A percentile compares a stretch with the other conserved stretches of the same genome.
phyloP scores from a whole-genome alignment of 1,140 invertebrate species.

The Orchestia grillus region DNA sequence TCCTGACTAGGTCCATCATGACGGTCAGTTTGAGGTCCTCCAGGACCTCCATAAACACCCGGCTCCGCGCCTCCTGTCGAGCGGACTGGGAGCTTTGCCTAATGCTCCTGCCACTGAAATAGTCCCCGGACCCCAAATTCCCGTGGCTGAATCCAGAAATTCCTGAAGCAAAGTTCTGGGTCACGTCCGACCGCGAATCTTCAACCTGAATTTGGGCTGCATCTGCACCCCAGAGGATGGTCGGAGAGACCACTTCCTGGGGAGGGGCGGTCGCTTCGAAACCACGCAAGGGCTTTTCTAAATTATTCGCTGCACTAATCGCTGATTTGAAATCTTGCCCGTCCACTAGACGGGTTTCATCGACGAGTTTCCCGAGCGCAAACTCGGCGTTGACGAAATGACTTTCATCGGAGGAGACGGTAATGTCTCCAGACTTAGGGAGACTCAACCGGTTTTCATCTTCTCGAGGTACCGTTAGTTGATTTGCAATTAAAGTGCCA shows the following conservation, averaged over 20 bases:
- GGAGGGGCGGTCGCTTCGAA: neutral
- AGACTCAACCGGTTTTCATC: neutral
- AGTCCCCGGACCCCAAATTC: neutral
- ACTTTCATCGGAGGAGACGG: neutral
- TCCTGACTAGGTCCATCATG: neutral
- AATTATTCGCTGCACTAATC: neutral
- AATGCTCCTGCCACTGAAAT: neutral
- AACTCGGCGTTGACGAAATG: neutral
- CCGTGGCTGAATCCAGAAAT: neutral
- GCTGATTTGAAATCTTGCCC: neutral
- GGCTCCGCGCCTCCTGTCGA: neutral
- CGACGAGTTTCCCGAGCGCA: neutral
- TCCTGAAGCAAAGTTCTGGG: neutral
- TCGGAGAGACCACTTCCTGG: neutral
- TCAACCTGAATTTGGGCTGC: neutral
- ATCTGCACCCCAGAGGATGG: neutral
- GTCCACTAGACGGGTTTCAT: neutral
- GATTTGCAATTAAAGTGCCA: neutral
- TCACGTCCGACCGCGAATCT: neutral
- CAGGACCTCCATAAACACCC: neutral
- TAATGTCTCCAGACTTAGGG: neutral
- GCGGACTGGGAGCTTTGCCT: neutral
- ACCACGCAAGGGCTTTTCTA: neutral
- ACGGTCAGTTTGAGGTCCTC: conserved; percentile 23
- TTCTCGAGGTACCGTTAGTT: neutral